These are phyloP conservation scores for Telmatochromis sp. DNA, from an alignment of 2,113 vertebrate species.

Conservation along the genomic window DNA sequence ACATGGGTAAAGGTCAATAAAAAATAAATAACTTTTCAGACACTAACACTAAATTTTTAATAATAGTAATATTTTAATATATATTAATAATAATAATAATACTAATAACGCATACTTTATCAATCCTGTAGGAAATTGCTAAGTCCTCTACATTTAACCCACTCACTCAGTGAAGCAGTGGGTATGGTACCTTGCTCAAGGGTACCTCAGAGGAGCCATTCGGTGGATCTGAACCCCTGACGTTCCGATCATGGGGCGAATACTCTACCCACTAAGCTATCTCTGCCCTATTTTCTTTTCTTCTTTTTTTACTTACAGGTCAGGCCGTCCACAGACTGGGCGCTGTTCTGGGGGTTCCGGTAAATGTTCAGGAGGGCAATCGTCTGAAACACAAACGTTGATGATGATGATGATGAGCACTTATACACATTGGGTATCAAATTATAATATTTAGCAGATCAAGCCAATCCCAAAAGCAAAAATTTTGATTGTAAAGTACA, in stretches of 20 bases:
- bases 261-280: neutral
- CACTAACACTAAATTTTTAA: neutral
- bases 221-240: neutral
- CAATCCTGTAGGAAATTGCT: neutral
- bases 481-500: neutral
- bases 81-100: neutral
- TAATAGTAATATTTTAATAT: neutral
- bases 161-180: neutral
- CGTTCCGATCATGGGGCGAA: neutral
- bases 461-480: neutral
- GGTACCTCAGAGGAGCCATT: neutral
- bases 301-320: slow-evolving; percentile 79
- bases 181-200: neutral
- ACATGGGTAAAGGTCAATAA: neutral
- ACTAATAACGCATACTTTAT: neutral
- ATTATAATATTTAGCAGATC: neutral
- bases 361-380: slow-evolving; percentile 99
- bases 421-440: neutral
- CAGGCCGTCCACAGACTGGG: slow-evolving; percentile 96
- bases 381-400: slow-evolving; percentile 87
- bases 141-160: neutral
- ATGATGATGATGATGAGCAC: neutral
- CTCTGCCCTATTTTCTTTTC: neutral
- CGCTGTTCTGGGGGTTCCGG: slow-evolving; percentile 98
- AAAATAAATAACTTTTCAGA: neutral